These are phyloP conservation scores for Aphis gossypii DNA, from an alignment of 1,140 invertebrate species.

Conservation along the genomic window DNA sequence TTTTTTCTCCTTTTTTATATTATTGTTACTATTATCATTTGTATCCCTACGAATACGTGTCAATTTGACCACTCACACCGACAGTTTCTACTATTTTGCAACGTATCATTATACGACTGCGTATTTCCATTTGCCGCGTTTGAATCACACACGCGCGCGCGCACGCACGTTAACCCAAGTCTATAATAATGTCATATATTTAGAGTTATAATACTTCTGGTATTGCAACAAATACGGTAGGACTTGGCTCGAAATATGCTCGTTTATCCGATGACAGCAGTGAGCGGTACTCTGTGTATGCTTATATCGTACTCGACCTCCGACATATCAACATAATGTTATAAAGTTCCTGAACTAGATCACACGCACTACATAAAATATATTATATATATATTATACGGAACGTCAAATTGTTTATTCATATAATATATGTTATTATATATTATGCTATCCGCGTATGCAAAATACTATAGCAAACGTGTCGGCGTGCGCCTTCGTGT, in stretches of 20 bases:
- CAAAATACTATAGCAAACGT: neutral
- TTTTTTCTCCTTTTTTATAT: neutral
- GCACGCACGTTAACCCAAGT: neutral
- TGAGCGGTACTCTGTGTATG: neutral
- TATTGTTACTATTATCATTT: neutral
- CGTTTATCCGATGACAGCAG: neutral
- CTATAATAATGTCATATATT: neutral
- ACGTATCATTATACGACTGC: neutral
- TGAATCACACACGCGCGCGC: neutral
- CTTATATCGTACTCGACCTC: neutral
- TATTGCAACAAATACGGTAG: neutral
- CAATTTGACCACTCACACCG: neutral
- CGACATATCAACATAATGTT: neutral
- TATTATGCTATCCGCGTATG: neutral
- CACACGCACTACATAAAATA: neutral
- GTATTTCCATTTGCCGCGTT: too few species aligned
- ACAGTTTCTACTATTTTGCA: conserved; percentile 17
- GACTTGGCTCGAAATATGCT: neutral
- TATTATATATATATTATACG: neutral
- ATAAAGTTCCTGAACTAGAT: neutral
- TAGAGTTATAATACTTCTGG: neutral
- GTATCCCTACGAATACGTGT: neutral
- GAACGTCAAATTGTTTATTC: neutral
- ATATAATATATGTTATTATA: neutral
- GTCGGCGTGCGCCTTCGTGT: neutral